Evolutionary conservation across 2,113 vertebrate species (phyloP), one percentile per base, ranked within the genome.

Genomic region (Regulus satrapa): DNA sequence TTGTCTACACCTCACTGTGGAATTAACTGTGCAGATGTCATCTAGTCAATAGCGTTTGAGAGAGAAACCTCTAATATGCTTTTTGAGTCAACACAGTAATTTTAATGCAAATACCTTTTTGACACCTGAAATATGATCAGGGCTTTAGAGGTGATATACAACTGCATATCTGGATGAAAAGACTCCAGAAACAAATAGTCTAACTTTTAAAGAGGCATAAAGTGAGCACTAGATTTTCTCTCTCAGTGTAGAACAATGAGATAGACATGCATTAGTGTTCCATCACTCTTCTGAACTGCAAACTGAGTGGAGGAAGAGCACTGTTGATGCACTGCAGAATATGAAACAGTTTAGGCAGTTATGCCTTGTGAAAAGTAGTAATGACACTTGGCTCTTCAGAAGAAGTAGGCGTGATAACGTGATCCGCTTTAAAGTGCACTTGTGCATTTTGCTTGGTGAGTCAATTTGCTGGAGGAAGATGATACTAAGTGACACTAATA

Each of bases 401-500:
- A 93, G 90, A 89, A 89, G 92, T 93, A 95, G 93, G 90, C 68
- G 34, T 92, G 93, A 94, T 96, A 96, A 97, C 90, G 78, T 79
- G 90, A 95, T 96, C 92, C 3, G 29, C 88, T 94, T 64, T 96
- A 93, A 89, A 95, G 61, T 92, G 85, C 93, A 86, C 89, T 97
- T 94, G 96, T 91, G 85, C 90, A 87, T 94, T 96, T 97, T 95
- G 71, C 92, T 93, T 87, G 89, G 94, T 85, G 91, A 96, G 96
- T 94, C 95, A 94, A 95, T 96, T 97, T 97, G 91, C 93, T 88
- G 90, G 85, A 84, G 90, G 90, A 97, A 96, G 93, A 92, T 94
- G 95, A 95, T 96, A 93, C 85, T 95, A 96, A 95, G 94, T 96
- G 95, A 96, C 96, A 97, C 89, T 96, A 96, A 96, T 95, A 96